phyloP scores from a whole-genome alignment of 2,113 vertebrate genomes.

The Microtus oregoni region DNA sequence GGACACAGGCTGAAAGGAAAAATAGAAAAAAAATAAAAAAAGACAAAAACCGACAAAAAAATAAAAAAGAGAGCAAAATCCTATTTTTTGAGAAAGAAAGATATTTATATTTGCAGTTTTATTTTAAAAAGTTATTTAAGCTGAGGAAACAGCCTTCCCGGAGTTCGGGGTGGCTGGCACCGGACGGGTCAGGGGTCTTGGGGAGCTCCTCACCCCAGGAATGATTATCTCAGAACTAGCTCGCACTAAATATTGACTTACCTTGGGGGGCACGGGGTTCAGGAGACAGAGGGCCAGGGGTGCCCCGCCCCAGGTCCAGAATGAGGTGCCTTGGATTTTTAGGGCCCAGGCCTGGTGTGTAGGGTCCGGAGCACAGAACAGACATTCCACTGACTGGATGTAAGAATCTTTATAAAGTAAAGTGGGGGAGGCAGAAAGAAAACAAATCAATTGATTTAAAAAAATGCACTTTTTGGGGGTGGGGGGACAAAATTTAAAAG shows the following conservation, averaged over 20 bases:
- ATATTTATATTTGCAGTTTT: slow-evolving; percentile 86
- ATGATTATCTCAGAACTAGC: slow-evolving; percentile 64
- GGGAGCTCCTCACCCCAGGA: slow-evolving; percentile 14
- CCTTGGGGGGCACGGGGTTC: neutral
- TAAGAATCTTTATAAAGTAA: slow-evolving; percentile 84
- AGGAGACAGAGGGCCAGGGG: slow-evolving; percentile 35
- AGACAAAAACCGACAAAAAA: slow-evolving; percentile 22
- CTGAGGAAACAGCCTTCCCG: slow-evolving; percentile 79
- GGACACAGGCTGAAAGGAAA: neutral
- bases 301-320: neutral
- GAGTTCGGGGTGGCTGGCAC: slow-evolving; percentile 52
- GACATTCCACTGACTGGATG: slow-evolving; percentile 86
- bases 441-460: slow-evolving; percentile 69
- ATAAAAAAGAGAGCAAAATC: slow-evolving; percentile 68
- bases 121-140: slow-evolving; percentile 85
- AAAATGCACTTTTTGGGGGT: slow-evolving; percentile 86
- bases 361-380: slow-evolving; percentile 80
- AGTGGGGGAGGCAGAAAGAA: slow-evolving; percentile 77
- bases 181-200: slow-evolving; percentile 72
- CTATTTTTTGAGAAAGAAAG: slow-evolving; percentile 83
- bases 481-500: slow-evolving; percentile 83
- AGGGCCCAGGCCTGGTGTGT: slow-evolving; percentile 60
- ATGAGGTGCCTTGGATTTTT: slow-evolving; percentile 78
- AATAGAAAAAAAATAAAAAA: neutral
- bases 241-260: slow-evolving; percentile 75